Conservation (phyloP, 2,888 invertebrate species). For the Netelia inedita region DNA sequence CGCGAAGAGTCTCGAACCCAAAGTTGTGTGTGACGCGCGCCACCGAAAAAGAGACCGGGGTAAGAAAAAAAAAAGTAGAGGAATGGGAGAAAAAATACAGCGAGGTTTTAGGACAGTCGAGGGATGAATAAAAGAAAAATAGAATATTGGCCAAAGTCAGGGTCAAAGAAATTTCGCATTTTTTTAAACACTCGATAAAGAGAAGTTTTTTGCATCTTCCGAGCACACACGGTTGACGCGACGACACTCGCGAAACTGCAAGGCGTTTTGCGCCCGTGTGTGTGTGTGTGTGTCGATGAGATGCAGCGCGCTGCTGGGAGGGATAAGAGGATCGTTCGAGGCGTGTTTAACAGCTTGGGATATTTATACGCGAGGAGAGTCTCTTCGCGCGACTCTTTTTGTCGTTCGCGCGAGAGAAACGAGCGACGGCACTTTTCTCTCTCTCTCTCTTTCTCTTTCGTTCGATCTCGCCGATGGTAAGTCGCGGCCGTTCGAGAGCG, state of each 20-base stretch:
- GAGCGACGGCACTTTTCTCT: constrained; percentile 36
- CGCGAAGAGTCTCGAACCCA: constrained; percentile 51
- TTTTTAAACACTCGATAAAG: constrained; percentile 72
- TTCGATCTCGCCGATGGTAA: constrained; percentile 24
- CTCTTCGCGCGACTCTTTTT: constrained; percentile 65
- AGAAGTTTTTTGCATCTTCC: constrained; percentile 34
- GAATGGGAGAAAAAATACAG: constrained; percentile 55
- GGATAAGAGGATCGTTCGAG: constrained; percentile 81
- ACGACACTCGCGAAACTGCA: not conserved
- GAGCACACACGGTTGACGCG: constrained; percentile 65
- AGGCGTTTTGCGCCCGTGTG: not conserved
- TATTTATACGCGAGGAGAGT: constrained; percentile 80
- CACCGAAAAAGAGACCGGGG: constrained; percentile 35
- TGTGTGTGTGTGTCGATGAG: not conserved
- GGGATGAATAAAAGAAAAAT: constrained; percentile 43
- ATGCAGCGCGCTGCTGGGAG: constrained; percentile 62
- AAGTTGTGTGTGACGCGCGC: constrained; percentile 61
- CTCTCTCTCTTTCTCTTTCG: constrained; percentile 8
- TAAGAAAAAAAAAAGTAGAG: constrained; percentile 46
- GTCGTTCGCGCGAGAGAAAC: constrained; percentile 47
- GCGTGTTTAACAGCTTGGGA: constrained; percentile 81
- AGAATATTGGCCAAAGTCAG: constrained; percentile 14
- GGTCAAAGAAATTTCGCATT: constrained; percentile 77
- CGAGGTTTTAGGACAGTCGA: not conserved
- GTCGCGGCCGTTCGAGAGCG: constrained; percentile 37